Evolutionary conservation across 2,113 vertebrate genomes (phyloP).

Genomic region (Ancistrus triradiatus): DNA sequence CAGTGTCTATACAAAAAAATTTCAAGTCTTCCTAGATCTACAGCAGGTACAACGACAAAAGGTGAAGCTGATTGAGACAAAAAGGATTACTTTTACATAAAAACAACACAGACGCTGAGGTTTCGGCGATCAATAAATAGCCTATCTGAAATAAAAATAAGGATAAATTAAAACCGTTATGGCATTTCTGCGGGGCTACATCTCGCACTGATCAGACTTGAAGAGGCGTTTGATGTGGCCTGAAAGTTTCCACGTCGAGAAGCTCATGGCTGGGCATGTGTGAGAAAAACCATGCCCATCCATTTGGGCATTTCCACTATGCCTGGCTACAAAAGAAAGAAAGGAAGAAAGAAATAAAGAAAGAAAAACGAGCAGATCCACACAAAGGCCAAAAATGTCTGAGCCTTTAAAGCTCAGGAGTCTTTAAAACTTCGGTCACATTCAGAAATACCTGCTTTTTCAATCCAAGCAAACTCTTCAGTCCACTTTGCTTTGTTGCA

Average conservation of each 20-base stretch:
- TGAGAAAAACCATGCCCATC: slow-evolving; percentile 27
- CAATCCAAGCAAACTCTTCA: too few relatives aligned
- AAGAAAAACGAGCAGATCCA: background rate
- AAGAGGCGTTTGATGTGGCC: slow-evolving; percentile 18
- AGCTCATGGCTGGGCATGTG: slow-evolving; percentile 16
- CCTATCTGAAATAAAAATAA: slow-evolving; percentile 45
- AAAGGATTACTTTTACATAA: slow-evolving; percentile 26
- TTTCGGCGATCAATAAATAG: slow-evolving; percentile 63
- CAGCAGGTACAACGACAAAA: slow-evolving; percentile 46
- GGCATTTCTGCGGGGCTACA: slow-evolving; percentile 61
- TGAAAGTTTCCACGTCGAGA: slow-evolving; percentile 31
- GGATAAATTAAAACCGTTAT: slow-evolving; percentile 61
- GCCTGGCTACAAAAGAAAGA: background rate
- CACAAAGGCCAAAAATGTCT: background rate
- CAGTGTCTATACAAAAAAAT: slow-evolving; percentile 54
- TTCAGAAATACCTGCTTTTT: background rate
- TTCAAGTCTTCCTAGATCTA: slow-evolving; percentile 37
- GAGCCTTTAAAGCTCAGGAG: slow-evolving; percentile 6
- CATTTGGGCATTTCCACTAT: slow-evolving; percentile 27
- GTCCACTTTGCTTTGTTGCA: too few relatives aligned
- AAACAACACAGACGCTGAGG: too few relatives aligned
- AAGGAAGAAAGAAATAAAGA: too few relatives aligned
- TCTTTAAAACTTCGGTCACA: slow-evolving; percentile 13
- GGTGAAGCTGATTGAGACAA: background rate
- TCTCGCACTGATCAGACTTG: slow-evolving; percentile 39